Base-by-base conservation (phyloP, 2,888 invertebrate species). In the Hydroisotoma schaefferi region DNA sequence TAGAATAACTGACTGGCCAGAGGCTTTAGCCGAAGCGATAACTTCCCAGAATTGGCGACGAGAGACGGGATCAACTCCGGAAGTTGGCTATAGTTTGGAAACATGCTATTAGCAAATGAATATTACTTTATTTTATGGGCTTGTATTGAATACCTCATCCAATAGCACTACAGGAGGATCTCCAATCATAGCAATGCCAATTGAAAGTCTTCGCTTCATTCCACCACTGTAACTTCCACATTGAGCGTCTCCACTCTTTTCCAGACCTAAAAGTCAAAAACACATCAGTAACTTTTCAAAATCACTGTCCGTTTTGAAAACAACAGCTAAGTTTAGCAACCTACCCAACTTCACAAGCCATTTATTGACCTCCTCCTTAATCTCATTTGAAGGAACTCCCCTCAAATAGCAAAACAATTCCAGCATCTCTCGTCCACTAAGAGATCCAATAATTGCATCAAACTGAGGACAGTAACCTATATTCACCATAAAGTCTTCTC, bases 151-250 rank as follows among this genome's bases (percentile, higher is more conserved):
- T 22, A 88, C 88, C 76, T 88, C 88, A 77, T 89, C 88, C 68
- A 90, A 77, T 63, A 89, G 80, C 27, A 87, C 82, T 26, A 88
- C 80, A 26, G 81, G 80, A 23, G 83, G 86, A 68, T 84, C 82
- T 23, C 92, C 91, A 29, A 91, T 84, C 55, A 93, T 81, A 1
- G 94, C 90, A 76, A 93, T 90, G 37, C 87, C 92, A 26, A 94
- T 82, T 52, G 89, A 91, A 47, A 95, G 78, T 68, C 93, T 87
- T 55, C 95, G 82, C 78, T 92, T 90, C 85, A 94, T 94, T 10
- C 95, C 95, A 15, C 94, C 94, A 0, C 94, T 94, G 63, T 94
- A 78, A 53, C 83, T 81, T 26, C 77, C 76, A 1, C 65, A 65
- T 28, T 57, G 57, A 2, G 49, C 57, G 33, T 67, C 59, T 2